Base-by-base conservation (phyloP, 2,888 invertebrate species). In the Drosophila aldrichi region DNA sequence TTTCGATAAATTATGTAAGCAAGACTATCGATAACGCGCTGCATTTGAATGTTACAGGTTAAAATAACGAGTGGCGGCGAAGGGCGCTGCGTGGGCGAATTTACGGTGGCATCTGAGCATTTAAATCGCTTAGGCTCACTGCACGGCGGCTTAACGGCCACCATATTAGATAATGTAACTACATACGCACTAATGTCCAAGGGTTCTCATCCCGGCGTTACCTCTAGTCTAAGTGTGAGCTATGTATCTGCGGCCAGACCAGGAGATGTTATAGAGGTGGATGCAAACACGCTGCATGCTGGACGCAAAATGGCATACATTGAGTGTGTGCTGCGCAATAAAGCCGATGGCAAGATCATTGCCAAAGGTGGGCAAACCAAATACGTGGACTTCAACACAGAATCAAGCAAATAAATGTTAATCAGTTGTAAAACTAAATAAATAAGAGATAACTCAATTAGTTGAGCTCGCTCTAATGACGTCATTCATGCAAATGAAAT, bases 301-400 rank as follows among this genome's bases (percentile, higher is more conserved):
- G 98, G 98, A 1, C 96, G 95, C 82, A 96, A 94, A 55, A 93
- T 98, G 71, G 98, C 97, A 0, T 98, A 97, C 91, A 93, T 98
- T 12, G 95, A 96, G 83, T 96, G 97, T 16, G 95, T 96, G 81
- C 94, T 98, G 2, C 95, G 94, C 48, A 96, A 96, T 71, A 97
- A 97, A 92, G 93, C 94, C 9, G 96, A 95, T 70, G 96, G 96
- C 60, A 94, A 94, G 51, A 82, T 98, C 2, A 92, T 98, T 56
- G 98, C 97, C 6, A 96, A 95, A 73, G 98, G 97, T 43, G 94
- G 95, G 65, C 98, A 98, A 91, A 97, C 97, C 0, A 98, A 98
- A 92, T 97, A 94, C 91, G 91, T 95, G 7, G 91, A 91, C 25
- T 59, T 90, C 7, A 63, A 83, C 12, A 36, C 46, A 7, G 2